Base-by-base conservation (phyloP, 2,888 invertebrate species). In the Brachypalpus laphriformis region DNA sequence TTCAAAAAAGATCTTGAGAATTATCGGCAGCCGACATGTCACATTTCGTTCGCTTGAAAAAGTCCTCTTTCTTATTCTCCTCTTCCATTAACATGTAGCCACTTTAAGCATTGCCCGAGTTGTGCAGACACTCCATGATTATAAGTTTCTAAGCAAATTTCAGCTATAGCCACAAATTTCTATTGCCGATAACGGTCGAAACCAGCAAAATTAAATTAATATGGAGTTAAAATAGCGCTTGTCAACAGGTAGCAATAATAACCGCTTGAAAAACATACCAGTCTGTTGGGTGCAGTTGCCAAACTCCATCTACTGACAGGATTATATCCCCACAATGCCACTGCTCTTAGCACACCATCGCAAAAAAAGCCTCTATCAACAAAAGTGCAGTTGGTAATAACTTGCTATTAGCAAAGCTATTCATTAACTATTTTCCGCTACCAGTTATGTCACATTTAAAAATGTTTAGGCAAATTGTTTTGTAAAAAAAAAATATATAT, bases 371-470 rank as follows among this genome's bases (percentile, higher is more conserved):
- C 42, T 16, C 42, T 7, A 16, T 14, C 42, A 45, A 45, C 18
- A 45, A 0, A 45, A 45, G 9, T 9, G 8, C 18, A 45, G 9
- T 8, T 9, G 9, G 16, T 42, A n/a, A 42, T 16, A 42, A 42
- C 14, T 42, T 6, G 7, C 20, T 18, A 45, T 42, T 16, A 42
- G 7, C 16, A n/a, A 8, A 8, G 9, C 6, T n/a, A n/a, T n/a
- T n/a, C n/a, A n/a, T n/a, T 1, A 16, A n/a, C n/a, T 1, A n/a
- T 28, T 28, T 28, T 3, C 34, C 28, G 6, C 14, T 51, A 49
- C 22, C n/a, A 20, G 49, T 28, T 51, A 51, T 28, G 51, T 51
- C 51, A 51, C 22, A 28, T 51, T 51, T 51, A 14, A 51, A 28
- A 51, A 6, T 51, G 25, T 28, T 34, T 34, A 34, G 9, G 34